phyloP scores from a whole-genome alignment of 1,140 invertebrate genomes.

The Cotesia vestalis region DNA sequence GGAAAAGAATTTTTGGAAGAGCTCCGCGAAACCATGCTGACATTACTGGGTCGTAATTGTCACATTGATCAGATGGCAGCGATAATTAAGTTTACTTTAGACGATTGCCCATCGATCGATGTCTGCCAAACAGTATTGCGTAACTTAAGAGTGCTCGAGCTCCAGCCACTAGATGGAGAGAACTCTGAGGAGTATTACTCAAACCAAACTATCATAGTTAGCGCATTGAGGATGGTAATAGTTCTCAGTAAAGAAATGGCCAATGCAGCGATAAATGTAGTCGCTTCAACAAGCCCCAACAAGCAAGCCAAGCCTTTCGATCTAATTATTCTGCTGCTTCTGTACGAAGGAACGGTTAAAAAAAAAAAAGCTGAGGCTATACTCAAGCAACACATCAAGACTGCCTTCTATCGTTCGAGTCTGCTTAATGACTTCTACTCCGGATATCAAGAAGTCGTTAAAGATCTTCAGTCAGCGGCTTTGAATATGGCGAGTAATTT shows the following conservation, averaged over 20 bases:
- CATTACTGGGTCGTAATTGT: constrained; percentile 49
- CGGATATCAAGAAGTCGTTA: constrained; percentile 53
- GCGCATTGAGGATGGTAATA: constrained; percentile 53
- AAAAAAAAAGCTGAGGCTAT: constrained; percentile 51
- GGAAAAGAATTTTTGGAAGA: constrained; percentile 55
- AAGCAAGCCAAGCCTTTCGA: constrained; percentile 55
- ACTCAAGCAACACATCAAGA: constrained; percentile 55
- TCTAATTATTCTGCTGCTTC: constrained; percentile 54
- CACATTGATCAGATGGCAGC: constrained; percentile 50
- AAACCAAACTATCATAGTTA: constrained; percentile 52
- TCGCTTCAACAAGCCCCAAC: constrained; percentile 41
- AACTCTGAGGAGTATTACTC: constrained; percentile 52
- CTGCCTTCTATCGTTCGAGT: constrained; percentile 54
- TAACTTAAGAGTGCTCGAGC: constrained; percentile 50
- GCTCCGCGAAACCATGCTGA: constrained; percentile 49
- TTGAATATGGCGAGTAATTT: constrained; percentile 52
- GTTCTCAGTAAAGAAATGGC: constrained; percentile 48
- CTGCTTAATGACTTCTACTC: constrained; percentile 49
- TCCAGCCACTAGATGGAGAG: constrained; percentile 52
- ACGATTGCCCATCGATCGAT: constrained; percentile 43
- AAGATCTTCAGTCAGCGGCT: constrained; percentile 50
- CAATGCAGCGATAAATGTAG: constrained; percentile 46
- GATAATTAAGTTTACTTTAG: constrained; percentile 57
- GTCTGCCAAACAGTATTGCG: constrained; percentile 52
- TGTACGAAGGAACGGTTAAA: constrained; percentile 43